Conservation (phyloP, 2,113 vertebrate species). For the Scytalopus superciliaris region DNA sequence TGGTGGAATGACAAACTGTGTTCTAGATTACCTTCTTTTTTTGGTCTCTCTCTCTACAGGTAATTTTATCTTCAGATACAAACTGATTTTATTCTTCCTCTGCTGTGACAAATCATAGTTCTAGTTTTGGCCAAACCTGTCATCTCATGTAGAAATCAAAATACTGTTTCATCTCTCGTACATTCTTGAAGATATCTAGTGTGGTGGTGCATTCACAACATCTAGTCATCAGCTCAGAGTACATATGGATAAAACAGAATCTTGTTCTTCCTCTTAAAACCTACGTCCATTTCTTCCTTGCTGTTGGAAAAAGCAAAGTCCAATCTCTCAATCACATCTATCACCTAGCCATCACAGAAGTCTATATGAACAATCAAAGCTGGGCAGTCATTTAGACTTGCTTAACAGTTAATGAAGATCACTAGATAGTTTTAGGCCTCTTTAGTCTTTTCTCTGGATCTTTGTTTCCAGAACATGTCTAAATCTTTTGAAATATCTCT, state of each 20-base stretch:
- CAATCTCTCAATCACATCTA: neutral
- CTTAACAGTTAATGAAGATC: neutral
- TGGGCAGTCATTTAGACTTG: neutral
- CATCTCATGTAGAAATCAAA: neutral
- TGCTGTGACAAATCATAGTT: neutral
- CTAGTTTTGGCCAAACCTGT: neutral
- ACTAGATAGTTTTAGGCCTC: neutral
- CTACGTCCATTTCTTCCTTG: neutral
- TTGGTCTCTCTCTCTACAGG: neutral
- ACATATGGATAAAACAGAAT: neutral
- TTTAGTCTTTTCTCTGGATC: neutral
- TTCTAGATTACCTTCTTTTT: neutral
- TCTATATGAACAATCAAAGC: neutral
- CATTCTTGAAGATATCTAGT: neutral
- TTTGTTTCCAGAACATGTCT: neutral
- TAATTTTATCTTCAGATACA: neutral
- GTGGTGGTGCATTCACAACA: neutral
- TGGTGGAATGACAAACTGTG: neutral
- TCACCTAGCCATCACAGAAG: neutral
- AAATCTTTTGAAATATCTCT: neutral
- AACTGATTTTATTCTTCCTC: neutral
- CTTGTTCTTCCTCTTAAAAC: neutral
- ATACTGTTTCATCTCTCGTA: neutral
- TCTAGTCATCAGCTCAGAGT: neutral
- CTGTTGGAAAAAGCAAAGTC: neutral